Percentiles rank a stretch among this genome's conserved stretches.
These are phyloP conservation scores for Takifugu ocellatus DNA, from an alignment of 2,797 vertebrate genomes.

Conservation along the genomic window DNA sequence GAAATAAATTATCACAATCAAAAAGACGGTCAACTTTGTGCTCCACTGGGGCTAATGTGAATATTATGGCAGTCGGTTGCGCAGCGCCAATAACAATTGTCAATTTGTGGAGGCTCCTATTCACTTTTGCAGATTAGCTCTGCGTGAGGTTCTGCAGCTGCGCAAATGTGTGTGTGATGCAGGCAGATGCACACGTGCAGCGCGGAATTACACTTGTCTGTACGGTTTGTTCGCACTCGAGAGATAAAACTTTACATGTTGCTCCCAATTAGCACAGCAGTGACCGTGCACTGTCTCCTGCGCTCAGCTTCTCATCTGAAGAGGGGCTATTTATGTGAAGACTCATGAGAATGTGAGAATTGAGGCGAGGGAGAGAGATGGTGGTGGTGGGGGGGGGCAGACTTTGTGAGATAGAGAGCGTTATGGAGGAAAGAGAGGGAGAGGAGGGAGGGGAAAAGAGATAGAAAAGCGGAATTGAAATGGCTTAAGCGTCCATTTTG, in stretches of 20 bases:
- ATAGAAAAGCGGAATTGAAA: constrained; percentile 89
- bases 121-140: constrained; percentile 84
- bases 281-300: constrained; percentile 93
- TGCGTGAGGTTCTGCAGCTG: constrained; percentile 77
- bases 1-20: constrained; percentile 36
- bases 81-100: constrained; percentile 87
- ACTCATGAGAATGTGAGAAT: constrained; percentile 75
- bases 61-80: constrained; percentile 5
- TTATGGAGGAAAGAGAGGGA: constrained; percentile 32
- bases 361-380: constrained; percentile 63
- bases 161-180: constrained; percentile 24
- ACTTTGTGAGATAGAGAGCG: constrained; percentile 53
- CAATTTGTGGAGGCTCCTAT: constrained; percentile 83
- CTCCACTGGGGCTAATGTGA: constrained; percentile 38
- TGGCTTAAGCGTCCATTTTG: constrained; percentile 99
- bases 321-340: constrained; percentile 92
- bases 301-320: constrained; percentile 90
- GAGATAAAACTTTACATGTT: constrained; percentile 99
- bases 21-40: constrained; percentile 39
- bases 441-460: constrained; percentile 59
- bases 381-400: constrained; percentile 63
- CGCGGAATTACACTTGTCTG: constrained; percentile 81
- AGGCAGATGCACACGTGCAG: constrained; percentile 18
- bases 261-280: constrained; percentile 99
- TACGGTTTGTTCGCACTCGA: constrained; percentile 96